Percentiles rank a stretch among this genome's conserved stretches.
Conservation (phyloP, 1,140 invertebrate species). For the Chironomus tepperi region DNA sequence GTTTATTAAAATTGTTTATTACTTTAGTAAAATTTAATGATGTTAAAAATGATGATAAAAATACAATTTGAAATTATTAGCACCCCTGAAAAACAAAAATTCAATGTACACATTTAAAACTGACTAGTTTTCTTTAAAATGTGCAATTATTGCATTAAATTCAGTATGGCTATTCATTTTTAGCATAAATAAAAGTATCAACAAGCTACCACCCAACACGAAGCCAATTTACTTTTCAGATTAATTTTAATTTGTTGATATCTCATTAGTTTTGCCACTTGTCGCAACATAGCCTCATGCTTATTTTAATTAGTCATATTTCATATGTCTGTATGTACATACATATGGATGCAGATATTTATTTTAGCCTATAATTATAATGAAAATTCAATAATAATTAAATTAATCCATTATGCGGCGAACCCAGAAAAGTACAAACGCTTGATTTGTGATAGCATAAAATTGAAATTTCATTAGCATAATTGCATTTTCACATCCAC, state of each 20-base stretch:
- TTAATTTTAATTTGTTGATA: slow-evolving; percentile 20
- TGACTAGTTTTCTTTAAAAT: not conserved
- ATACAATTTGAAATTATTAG: no score
- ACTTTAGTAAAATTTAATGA: no score
- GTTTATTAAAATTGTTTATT: no score
- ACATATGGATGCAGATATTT: not conserved
- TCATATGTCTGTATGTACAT: not conserved
- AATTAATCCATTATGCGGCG: slow-evolving; percentile 10
- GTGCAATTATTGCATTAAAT: no score
- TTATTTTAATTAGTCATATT: slow-evolving; percentile 13
- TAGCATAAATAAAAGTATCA: not conserved
- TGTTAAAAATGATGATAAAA: no score
- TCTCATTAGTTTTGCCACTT: slow-evolving; percentile 11
- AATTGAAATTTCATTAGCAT: slow-evolving; percentile 24
- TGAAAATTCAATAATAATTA: slow-evolving; percentile 22
- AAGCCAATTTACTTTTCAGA: slow-evolving; percentile 8
- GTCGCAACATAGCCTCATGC: slow-evolving; percentile 10
- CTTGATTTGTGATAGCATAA: slow-evolving; percentile 21
- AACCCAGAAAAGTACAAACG: not conserved
- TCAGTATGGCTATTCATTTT: no score
- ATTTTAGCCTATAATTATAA: slow-evolving; percentile 8
- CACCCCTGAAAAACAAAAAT: no score
- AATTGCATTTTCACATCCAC: slow-evolving; percentile 23
- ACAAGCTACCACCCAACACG: not conserved
- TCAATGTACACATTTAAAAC: no score